phyloP scores from a whole-genome alignment of 2,888 invertebrate genomes.

The Caenorhabditis parvicauda region DNA sequence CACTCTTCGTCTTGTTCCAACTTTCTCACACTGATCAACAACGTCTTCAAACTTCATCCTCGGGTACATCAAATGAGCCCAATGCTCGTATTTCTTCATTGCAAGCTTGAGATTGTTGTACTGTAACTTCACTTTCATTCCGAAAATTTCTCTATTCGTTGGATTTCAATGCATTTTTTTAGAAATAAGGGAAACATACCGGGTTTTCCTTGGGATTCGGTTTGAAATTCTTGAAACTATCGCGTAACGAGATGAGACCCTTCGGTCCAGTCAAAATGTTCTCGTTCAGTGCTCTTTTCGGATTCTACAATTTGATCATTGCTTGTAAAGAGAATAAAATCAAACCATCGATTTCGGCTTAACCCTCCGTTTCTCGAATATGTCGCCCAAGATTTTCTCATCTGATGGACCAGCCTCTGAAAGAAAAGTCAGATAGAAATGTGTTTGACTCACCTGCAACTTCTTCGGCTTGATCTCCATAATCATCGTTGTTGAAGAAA shows the following conservation, averaged over 20 bases:
- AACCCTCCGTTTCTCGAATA: slow-evolving; percentile 2
- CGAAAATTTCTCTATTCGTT: too few relatives aligned
- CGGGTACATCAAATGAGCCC: slow-evolving; percentile 39
- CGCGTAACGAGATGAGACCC: slow-evolving; percentile 26
- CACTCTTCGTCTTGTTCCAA: slow-evolving; percentile 30
- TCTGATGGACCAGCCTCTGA: slow-evolving; percentile 11
- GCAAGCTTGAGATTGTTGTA: slow-evolving; percentile 28
- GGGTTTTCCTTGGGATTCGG: slow-evolving; percentile 32
- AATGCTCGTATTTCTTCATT: slow-evolving; percentile 41
- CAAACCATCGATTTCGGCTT: slow-evolving; percentile 5
- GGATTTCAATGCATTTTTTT: slow-evolving; percentile 8
- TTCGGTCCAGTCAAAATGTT: slow-evolving; percentile 22
- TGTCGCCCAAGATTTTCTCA: slow-evolving; percentile 5
- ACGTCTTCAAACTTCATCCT: slow-evolving; percentile 40
- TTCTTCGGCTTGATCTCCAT: slow-evolving; percentile 23
- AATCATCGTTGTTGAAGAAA: slow-evolving; percentile 39
- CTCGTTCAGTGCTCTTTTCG: slow-evolving; percentile 30
- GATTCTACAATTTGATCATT: slow-evolving; percentile 13
- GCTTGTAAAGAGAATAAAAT: not conserved
- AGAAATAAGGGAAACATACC: slow-evolving; percentile 10
- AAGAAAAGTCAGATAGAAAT: slow-evolving; percentile 8
- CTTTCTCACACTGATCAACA: slow-evolving; percentile 29
- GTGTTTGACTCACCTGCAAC: slow-evolving; percentile 26
- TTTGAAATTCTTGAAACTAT: slow-evolving; percentile 25
- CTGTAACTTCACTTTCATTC: too few relatives aligned